Evolutionary conservation across 2,888 invertebrate species (phyloP), one percentile per base, ranked within the genome.

Genomic region (Ornithoptera priamus): DNA sequence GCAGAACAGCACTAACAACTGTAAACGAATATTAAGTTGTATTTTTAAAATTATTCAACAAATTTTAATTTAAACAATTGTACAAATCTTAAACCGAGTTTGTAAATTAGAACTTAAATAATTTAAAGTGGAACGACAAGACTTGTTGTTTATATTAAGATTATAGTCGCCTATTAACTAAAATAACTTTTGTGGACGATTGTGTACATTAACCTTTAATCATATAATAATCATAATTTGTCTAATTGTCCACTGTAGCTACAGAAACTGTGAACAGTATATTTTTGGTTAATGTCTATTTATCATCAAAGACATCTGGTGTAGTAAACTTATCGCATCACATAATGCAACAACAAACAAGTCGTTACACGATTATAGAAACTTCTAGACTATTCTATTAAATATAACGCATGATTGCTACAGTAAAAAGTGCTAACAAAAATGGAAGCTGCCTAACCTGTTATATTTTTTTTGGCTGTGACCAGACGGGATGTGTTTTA

Each of bases 1-100:
- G 68, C 76, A 77, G 17, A 83, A 30, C 15, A 77, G 56, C 65
- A 80, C 22, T 22, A 78, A 67, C 60, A 83, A 71, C 85, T 85
- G 83, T 61, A 81, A 83, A 67, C n/a, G 72, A 72, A 78, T 22
- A 18, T 53, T 53, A n/a, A 18, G n/a, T 22, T 22, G 22, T 22
- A 22, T 22, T 22, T 22, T 22, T 22, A 22, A 22, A 22, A 22
- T 22, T 22, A 22, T 22, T 22, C 22, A 22, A 22, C 22, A 22
- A 22, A 50, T 18, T 17, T 17, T 17, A 1, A 17, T 50, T 18
- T 18, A 50, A 50, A 50, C 4, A 18, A 18, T 50, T 17, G 50
- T 50, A 3, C 18, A 17, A 17, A 50, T 50, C 12, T 50, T 50
- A 15, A 50, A 50, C 7, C 10, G 50, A 50, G n/a, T 53, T 53